phyloP scores from a whole-genome alignment of 2,113 vertebrate species.

The Halcyon senegalensis region DNA sequence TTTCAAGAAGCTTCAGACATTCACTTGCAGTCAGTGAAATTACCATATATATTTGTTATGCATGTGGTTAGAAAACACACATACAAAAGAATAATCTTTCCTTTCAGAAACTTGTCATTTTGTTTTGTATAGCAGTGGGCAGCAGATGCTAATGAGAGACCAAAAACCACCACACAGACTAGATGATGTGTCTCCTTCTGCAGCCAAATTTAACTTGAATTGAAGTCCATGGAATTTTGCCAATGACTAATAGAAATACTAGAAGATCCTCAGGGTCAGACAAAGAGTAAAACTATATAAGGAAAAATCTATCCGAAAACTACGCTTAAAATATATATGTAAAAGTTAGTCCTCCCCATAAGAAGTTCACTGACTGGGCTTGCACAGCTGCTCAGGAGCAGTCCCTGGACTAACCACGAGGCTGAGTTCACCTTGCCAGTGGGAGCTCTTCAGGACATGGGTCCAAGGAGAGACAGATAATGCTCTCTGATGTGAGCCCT shows the following conservation, averaged over 20 bases:
- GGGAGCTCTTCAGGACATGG: background rate
- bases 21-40: background rate
- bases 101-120: constrained; percentile 43
- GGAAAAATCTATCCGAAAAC: background rate
- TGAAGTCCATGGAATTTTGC: background rate
- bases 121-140: background rate
- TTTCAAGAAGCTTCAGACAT: background rate
- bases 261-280: background rate
- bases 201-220: background rate
- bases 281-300: background rate
- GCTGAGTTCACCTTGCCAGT: background rate
- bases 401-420: too few species aligned
- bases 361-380: background rate
- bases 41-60: background rate
- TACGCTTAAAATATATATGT: background rate
- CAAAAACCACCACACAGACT: background rate
- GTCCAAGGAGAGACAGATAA: background rate
- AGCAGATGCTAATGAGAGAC: background rate
- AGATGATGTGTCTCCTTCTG: constrained; percentile 4
- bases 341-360: background rate
- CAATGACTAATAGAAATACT: background rate
- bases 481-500: background rate
- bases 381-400: background rate
- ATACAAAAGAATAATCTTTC: background rate
- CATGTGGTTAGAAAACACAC: background rate